These are phyloP conservation scores for Limnephilus rhombicus DNA, from an alignment of 2,888 invertebrate genomes.

Conservation along the genomic window DNA sequence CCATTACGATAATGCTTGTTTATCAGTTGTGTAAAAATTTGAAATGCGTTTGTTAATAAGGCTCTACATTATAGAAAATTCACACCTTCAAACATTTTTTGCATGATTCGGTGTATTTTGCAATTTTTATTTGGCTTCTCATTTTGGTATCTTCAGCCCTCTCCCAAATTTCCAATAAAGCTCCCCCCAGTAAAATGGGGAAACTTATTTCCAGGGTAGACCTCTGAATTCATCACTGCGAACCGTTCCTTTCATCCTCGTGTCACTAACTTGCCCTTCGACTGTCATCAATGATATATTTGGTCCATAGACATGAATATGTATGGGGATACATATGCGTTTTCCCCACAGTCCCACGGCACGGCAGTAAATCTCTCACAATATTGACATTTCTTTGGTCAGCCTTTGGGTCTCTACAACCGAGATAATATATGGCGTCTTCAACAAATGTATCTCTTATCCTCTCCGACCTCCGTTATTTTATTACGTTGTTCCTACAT, in stretches of 20 bases:
- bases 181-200: background rate
- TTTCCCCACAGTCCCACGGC: slow-evolving; percentile 44
- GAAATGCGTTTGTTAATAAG: too few relatives aligned
- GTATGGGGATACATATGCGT: slow-evolving; percentile 12
- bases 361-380: slow-evolving; percentile 60
- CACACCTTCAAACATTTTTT: background rate
- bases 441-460: slow-evolving; percentile 52
- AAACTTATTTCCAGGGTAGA: slow-evolving; percentile 15
- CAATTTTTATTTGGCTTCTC: background rate
- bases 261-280: slow-evolving; percentile 33
- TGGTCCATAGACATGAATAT: slow-evolving; percentile 9
- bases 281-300: slow-evolving; percentile 27
- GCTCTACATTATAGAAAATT: background rate
- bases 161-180: slow-evolving; percentile 12
- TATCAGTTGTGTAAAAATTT: too few relatives aligned
- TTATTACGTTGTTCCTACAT: slow-evolving; percentile 38
- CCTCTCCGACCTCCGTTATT: slow-evolving; percentile 18
- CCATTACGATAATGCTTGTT: too few relatives aligned
- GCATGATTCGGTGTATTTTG: background rate
- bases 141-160: background rate
- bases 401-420: slow-evolving; percentile 33
- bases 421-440: slow-evolving; percentile 56
- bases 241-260: slow-evolving; percentile 26
- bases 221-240: slow-evolving; percentile 17
- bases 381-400: slow-evolving; percentile 62